Conservation (phyloP, 2,888 invertebrate genomes). For the Chaetoderma sp. region DNA sequence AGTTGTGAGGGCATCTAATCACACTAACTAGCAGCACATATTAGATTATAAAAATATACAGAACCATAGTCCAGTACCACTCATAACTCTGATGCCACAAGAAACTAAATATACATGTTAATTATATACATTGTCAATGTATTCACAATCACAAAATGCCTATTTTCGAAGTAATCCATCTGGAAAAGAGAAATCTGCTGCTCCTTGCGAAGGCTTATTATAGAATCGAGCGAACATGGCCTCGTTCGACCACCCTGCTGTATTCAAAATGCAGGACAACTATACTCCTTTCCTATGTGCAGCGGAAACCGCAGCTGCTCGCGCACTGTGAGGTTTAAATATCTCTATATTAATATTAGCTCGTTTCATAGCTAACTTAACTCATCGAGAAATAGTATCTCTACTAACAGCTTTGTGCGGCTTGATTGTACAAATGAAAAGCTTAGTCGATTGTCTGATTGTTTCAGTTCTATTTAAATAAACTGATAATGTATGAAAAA, state of each 20-base stretch:
- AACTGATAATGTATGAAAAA: constrained; percentile 11
- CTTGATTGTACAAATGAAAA: constrained; percentile 26
- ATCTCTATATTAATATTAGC: constrained; percentile 24
- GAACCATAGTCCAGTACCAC: too few relatives aligned
- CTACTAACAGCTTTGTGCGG: constrained; percentile 21
- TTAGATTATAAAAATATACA: too few relatives aligned
- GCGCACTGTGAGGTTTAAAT: constrained; percentile 26
- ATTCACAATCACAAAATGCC: too few relatives aligned
- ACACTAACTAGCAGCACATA: too few relatives aligned
- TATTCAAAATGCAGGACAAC: constrained; percentile 23
- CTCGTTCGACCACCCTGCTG: constrained; percentile 24
- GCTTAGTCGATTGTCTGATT: constrained; percentile 8
- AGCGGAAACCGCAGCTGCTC: constrained; percentile 14
- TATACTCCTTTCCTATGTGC: constrained; percentile 16
- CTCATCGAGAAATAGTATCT: constrained; percentile 28
- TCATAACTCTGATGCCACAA: too few relatives aligned
- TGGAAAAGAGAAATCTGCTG: neutral
- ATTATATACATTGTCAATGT: too few relatives aligned
- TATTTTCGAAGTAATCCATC: too few relatives aligned
- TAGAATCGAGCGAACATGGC: constrained; percentile 3
- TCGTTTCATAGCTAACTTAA: constrained; percentile 14
- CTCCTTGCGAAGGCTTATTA: neutral
- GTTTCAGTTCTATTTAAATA: constrained; percentile 18
- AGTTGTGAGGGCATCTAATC: too few relatives aligned
- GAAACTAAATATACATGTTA: too few relatives aligned